These are phyloP conservation scores for Diorhabda elongata DNA, from an alignment of 1,140 invertebrate species.

Conservation along the genomic window DNA sequence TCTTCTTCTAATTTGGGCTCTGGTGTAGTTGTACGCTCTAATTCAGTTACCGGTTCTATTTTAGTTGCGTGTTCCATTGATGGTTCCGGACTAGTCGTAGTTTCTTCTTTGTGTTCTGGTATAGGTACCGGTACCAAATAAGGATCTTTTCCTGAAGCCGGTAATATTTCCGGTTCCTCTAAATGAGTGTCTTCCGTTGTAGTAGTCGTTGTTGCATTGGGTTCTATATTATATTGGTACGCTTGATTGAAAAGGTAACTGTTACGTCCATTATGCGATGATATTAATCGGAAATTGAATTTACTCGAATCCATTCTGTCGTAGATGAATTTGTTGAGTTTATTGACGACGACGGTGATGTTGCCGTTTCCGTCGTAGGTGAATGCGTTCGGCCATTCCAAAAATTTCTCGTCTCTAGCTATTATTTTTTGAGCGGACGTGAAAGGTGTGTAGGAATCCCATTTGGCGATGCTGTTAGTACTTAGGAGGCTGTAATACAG, in stretches of 20 bases:
- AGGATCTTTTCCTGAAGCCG: slow-evolving; percentile 37
- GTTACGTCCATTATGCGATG: slow-evolving; percentile 49
- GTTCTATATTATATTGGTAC: slow-evolving; percentile 19
- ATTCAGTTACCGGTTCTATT: slow-evolving; percentile 35
- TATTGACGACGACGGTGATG: slow-evolving; percentile 62
- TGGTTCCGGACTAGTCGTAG: slow-evolving; percentile 36
- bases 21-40: slow-evolving; percentile 40
- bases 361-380: slow-evolving; percentile 62
- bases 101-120: slow-evolving; percentile 27
- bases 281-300: slow-evolving; percentile 45
- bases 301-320: slow-evolving; percentile 34
- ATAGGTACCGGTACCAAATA: slow-evolving; percentile 36
- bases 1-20: slow-evolving; percentile 41
- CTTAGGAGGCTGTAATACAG: slow-evolving; percentile 64
- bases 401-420: slow-evolving; percentile 59
- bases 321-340: slow-evolving; percentile 56
- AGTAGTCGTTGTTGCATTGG: slow-evolving; percentile 6
- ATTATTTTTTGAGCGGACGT: slow-evolving; percentile 53
- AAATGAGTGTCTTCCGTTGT: slow-evolving; percentile 5
- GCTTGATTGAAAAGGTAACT: slow-evolving; percentile 58
- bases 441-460: slow-evolving; percentile 54
- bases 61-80: slow-evolving; percentile 37
- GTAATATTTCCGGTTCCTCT: background rate
- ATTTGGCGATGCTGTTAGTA: slow-evolving; percentile 61
- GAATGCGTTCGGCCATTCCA: slow-evolving; percentile 70